Evolutionary conservation across 2,113 vertebrate genomes (phyloP), one percentile per base, ranked within the genome.

Genomic region (Piaya cayana): DNA sequence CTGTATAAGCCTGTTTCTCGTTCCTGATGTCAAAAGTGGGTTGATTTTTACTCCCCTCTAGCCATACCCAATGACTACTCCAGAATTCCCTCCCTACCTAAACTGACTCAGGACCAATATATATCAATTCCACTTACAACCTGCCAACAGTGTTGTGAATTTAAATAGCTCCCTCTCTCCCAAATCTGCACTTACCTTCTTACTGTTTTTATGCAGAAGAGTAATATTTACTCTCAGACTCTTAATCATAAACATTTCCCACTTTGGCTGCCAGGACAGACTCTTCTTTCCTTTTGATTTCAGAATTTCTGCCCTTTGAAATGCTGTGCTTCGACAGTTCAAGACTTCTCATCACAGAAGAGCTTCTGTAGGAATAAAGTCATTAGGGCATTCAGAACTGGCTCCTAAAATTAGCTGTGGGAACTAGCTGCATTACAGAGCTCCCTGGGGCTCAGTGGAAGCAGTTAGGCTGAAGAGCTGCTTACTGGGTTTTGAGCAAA

Each of bases 251-350:
- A 88, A 88, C 22, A 42, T 18, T 76, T 86, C 15, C 71, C 52
- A 37, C 43, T 42, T 42, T 2, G 4, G 27, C n/a, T 70, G 36
- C 36, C 34, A 39, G 55, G 45, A 32, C 71, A 89, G 26, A 77
- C 11, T 53, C 37, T 60, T 2, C 27, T 60, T 70, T 65, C 59
- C 36, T 76, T 87, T 42, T 1, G 0, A 42, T 83, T 90, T 92
- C 88, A 86, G 60, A 45, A 77, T 63, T 90, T 83, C 72, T 62
- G 47, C n/a, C 21, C 30, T 91, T 85, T 65, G 87, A 88, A 95
- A 85, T 45, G 27, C 39, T 90, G 34, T 69, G 55, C 32, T 88
- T 80, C 75, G 45, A 49, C 52, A 92, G 29, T 42, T 78, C 1
- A 0, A 30, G 32, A 60, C 49, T 79, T 82, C 86, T 64, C 47